These are phyloP conservation scores for Antheraea yamamai DNA, from an alignment of 2,888 invertebrate genomes.

Conservation along the genomic window DNA sequence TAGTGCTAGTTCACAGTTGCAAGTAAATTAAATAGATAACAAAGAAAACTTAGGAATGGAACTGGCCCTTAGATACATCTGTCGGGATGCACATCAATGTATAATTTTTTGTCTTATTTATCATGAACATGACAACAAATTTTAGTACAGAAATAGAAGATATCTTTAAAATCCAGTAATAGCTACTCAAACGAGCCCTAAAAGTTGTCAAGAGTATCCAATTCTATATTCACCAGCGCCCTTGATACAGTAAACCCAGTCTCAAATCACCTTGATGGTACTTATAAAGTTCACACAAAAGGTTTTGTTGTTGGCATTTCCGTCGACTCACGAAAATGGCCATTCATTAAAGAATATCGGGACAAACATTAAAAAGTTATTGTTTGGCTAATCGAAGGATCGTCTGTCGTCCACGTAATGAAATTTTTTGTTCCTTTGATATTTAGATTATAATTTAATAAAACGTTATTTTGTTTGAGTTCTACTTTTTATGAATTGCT, in stretches of 20 bases:
- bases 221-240: background rate
- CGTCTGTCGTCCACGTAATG: slow-evolving; percentile 2
- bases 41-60: too few relatives aligned
- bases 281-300: slow-evolving; percentile 36
- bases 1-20: too few relatives aligned
- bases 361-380: slow-evolving; percentile 15
- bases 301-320: slow-evolving; percentile 42
- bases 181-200: background rate
- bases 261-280: slow-evolving; percentile 7
- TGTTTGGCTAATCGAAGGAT: slow-evolving; percentile 13
- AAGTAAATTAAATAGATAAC: too few relatives aligned
- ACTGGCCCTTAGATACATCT: too few relatives aligned
- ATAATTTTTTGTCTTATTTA: too few relatives aligned
- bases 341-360: slow-evolving; percentile 13
- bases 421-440: slow-evolving; percentile 15
- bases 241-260: background rate
- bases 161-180: background rate
- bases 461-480: slow-evolving; percentile 7
- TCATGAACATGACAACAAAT: background rate
- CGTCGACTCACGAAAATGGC: slow-evolving; percentile 21
- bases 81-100: too few relatives aligned
- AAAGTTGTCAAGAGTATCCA: background rate
- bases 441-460: slow-evolving; percentile 12
- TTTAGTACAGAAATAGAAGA: background rate
- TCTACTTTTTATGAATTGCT: slow-evolving; percentile 9